Evolutionary conservation across 1,140 invertebrate genomes (phyloP).

Genomic region (Drepana arcuata): DNA sequence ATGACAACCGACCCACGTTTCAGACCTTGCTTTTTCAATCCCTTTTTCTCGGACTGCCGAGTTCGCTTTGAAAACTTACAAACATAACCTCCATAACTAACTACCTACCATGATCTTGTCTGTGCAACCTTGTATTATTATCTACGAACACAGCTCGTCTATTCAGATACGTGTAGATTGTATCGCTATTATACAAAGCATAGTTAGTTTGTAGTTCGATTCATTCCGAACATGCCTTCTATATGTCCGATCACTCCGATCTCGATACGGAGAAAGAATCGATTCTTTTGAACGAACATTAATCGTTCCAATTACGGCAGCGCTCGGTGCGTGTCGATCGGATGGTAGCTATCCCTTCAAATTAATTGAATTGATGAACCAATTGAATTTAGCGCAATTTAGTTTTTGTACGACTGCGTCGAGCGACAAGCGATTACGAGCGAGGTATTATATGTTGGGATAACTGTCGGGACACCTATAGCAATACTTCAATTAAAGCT

Average conservation of each 20-base stretch:
- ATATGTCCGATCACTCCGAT: conserved; percentile 39
- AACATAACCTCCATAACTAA: background rate
- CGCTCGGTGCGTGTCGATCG: conserved; percentile 25
- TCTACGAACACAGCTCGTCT: background rate
- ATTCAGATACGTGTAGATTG: conserved; percentile 18
- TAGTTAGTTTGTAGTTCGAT: conserved; percentile 26
- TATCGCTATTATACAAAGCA: conserved; percentile 30
- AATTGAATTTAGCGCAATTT: conserved; percentile 50
- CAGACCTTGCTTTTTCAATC: too few species aligned
- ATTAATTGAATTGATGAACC: conserved; percentile 63
- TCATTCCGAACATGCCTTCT: conserved; percentile 42
- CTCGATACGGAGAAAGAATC: conserved; percentile 53
- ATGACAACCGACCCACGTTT: too few species aligned
- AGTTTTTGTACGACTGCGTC: conserved; percentile 35
- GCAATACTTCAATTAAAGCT: too few species aligned
- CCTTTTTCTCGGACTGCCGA: too few species aligned
- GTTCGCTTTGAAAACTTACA: background rate
- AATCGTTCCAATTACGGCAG: conserved; percentile 55
- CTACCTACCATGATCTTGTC: too few species aligned
- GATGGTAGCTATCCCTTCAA: conserved; percentile 48
- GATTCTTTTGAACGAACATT: conserved; percentile 38
- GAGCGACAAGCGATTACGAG: conserved; percentile 15
- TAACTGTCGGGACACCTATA: conserved; percentile 15
- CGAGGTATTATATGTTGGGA: conserved; percentile 1
- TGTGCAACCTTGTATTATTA: too few species aligned